Evolutionary conservation across 2,113 vertebrate species (phyloP), one percentile per base, ranked within the genome.

Genomic region (Xerus inauris): DNA sequence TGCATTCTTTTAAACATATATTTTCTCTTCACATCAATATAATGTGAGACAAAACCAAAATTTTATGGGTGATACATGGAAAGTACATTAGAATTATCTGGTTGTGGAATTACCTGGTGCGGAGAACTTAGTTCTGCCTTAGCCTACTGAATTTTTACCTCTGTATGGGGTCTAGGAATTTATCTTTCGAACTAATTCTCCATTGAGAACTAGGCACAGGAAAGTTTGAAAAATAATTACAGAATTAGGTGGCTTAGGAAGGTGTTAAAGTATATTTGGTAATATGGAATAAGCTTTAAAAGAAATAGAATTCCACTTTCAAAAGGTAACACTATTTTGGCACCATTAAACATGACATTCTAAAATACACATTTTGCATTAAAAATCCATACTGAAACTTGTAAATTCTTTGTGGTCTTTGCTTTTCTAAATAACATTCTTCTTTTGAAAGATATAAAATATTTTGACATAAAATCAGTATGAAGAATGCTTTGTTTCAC

Each of bases 401-500:
- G 30, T 1, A 84, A 89, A 62, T 71, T 57, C 24, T 84, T 90
- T 85, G 40, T 49, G 3, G 0, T 47, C 51, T 73, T 96, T 40
- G 20, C 38, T 73, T 54, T 45, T 87, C 13, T 86, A 96, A 73
- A 51, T 54, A 90, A 22, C 22, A 54, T 40, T 26, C 1, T 89
- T 45, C 28, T 8, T 51, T 88, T 32, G 40, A 87, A 87, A 22
- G 13, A 11, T 45, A 47, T 73, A 73, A 90, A 83, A 90, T 83
- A 82, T 73, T 81, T 91, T 83, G 20, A 87, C 20, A 75, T 40
- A 75, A 79, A 95, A 76, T 87, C 45, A 92, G 16, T 64, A 80
- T n/a, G 5, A 20, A 82, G 5, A 51, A 65, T 64, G 57, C 11
- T 45, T 92, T 83, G 8, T 82, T 87, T 83, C 49, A 62, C 42